phyloP scores from a whole-genome alignment of 2,888 invertebrate genomes.

The Lycaena phlaeas region DNA sequence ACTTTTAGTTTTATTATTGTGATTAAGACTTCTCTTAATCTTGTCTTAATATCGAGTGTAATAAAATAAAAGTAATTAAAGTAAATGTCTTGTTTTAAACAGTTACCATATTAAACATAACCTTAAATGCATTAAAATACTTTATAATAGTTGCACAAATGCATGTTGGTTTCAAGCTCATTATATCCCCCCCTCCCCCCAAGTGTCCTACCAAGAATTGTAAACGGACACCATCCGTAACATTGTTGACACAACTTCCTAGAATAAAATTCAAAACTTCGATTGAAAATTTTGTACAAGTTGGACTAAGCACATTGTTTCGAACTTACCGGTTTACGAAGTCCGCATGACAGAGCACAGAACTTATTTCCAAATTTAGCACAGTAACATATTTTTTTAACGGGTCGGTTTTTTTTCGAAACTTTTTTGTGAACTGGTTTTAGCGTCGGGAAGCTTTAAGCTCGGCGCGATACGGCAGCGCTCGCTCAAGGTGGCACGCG shows the following conservation, averaged over 20 bases:
- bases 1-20: no score
- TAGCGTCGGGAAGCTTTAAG: slow-evolving; percentile 6
- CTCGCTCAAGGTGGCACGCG: background rate
- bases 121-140: no score
- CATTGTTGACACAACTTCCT: slow-evolving; percentile 3
- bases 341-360: slow-evolving; percentile 47
- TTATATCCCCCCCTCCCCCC: no score
- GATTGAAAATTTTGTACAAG: background rate
- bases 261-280: slow-evolving; percentile 4
- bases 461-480: background rate
- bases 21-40: no score
- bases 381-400: background rate
- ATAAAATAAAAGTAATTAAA: no score
- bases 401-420: background rate
- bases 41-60: no score
- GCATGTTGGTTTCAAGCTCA: no score
- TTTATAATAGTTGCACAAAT: no score
- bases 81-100: no score
- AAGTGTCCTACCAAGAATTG: slow-evolving; percentile 3
- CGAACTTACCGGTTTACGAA: slow-evolving; percentile 66
- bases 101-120: no score
- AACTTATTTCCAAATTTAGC: slow-evolving; percentile 44
- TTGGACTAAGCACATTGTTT: slow-evolving; percentile 23
- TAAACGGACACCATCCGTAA: background rate
- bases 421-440: slow-evolving; percentile 15